Conservation (phyloP, 2,888 invertebrate genomes). For the Odontocolon sp. region DNA sequence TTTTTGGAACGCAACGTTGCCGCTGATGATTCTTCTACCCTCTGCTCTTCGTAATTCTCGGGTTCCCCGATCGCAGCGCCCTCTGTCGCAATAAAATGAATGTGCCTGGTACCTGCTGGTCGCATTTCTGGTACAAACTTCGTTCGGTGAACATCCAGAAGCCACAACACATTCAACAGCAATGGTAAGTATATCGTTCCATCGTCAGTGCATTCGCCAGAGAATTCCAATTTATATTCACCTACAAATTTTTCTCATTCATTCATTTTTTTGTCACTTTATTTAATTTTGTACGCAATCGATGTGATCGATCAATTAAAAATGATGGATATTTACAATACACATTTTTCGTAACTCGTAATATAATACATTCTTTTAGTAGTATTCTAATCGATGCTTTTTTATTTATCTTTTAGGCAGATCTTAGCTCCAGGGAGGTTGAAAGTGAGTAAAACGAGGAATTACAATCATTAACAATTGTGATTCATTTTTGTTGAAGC, state of each 20-base stretch:
- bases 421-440: conserved; percentile 92
- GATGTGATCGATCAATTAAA: background rate
- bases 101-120: conserved; percentile 85
- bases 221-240: background rate
- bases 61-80: conserved; percentile 85
- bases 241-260: conserved; percentile 12
- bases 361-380: too few species aligned
- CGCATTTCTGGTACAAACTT: conserved; percentile 90
- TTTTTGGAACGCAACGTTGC: conserved; percentile 79
- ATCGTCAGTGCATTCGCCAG: background rate
- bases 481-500: conserved; percentile 27
- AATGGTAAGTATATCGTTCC: conserved; percentile 79
- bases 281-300: background rate
- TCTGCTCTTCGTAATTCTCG: conserved; percentile 81
- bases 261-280: conserved; percentile 18
- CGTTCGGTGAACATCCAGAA: conserved; percentile 88
- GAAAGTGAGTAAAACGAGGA: conserved; percentile 89
- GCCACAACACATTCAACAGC: conserved; percentile 74
- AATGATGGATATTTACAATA: too few species aligned
- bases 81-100: conserved; percentile 90
- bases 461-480: conserved; percentile 35
- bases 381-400: conserved; percentile 38
- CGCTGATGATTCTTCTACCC: conserved; percentile 50
- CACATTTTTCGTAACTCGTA: too few species aligned
- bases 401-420: conserved; percentile 86